These are phyloP conservation scores for Dolichoris vasculosae DNA, from an alignment of 1,140 invertebrate genomes.

Conservation along the genomic window DNA sequence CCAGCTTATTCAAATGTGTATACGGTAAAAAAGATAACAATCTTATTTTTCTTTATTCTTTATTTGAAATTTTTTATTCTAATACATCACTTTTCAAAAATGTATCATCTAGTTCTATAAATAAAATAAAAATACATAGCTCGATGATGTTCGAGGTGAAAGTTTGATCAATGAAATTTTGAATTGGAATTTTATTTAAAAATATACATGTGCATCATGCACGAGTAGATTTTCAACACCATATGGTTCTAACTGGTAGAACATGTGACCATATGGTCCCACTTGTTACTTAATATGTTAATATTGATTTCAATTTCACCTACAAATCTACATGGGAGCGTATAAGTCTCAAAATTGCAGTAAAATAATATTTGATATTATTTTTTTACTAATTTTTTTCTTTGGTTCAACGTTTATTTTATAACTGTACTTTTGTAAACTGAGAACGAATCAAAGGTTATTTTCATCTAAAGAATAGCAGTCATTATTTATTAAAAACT, in stretches of 20 bases:
- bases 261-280: slow-evolving; percentile 39
- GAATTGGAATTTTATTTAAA: slow-evolving; percentile 50
- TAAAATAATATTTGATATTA: slow-evolving; percentile 35
- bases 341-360: background rate
- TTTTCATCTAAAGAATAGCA: background rate
- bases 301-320: slow-evolving; percentile 47
- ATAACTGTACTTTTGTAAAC: slow-evolving; percentile 8
- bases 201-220: slow-evolving; percentile 28
- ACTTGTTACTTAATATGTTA: slow-evolving; percentile 51
- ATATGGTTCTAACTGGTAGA: slow-evolving; percentile 40
- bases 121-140: slow-evolving; percentile 17
- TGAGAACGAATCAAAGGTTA: background rate
- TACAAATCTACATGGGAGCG: background rate
- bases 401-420: background rate
- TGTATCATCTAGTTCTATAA: slow-evolving; percentile 20
- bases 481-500: too few species aligned
- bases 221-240: slow-evolving; percentile 49
- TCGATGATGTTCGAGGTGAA: background rate
- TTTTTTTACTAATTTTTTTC: slow-evolving; percentile 32
- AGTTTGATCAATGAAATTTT: slow-evolving; percentile 51
- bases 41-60: slow-evolving; percentile 14
- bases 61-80: slow-evolving; percentile 31
- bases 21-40: background rate
- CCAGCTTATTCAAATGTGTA: background rate
- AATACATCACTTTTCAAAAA: background rate